Evolutionary conservation across 2,797 vertebrate species (phyloP), one percentile per base, ranked within the genome.

Genomic region (Scolopax rusticola): DNA sequence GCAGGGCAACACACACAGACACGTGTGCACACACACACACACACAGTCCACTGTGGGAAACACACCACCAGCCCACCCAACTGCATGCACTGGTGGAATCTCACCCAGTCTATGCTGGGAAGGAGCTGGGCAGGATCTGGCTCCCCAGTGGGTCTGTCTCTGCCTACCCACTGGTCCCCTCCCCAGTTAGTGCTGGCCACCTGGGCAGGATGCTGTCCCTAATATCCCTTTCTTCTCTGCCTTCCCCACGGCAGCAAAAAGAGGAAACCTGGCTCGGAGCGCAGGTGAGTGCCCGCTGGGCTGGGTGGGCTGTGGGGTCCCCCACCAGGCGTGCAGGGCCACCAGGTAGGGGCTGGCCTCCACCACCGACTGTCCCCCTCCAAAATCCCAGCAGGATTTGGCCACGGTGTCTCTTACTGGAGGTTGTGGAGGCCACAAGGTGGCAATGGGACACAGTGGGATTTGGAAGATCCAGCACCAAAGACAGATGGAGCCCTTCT

Each of bases 211-310:
- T 11, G 6, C 17, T 84, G 68, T 92, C 64, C 51, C 86, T 97
- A 95, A 97, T 33, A 15, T 84, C 64, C 41, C 68, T 96, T 95
- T 96, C 92, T 97, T 97, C 73, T 95, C 89, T 96, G 84, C 89
- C 94, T 87, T 96, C 68, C 63, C 48, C 5, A 19, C 0, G 89
- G 96, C 97, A 98, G 98, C 98, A 98, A 98, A 98, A 98, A 98
- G 97, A 98, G 97, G 95, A 98, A 98, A 95, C 96, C 97, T 0
- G 98, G 98, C 94, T 98, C 98, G 0, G 98, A 98, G 73, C 97
- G 97, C 96, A 98, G 98, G 98, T 98, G 95, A 98, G 98, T 97
- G 74, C 57, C 51, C 28, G 0, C 50, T 0, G 36, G 77, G 41
- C 87, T 90, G 87, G 36, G 53, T 47, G 80, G 64, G 63, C 84